Evolutionary conservation across 2,888 invertebrate species (phyloP).

Genomic region (Spodoptera picta): DNA sequence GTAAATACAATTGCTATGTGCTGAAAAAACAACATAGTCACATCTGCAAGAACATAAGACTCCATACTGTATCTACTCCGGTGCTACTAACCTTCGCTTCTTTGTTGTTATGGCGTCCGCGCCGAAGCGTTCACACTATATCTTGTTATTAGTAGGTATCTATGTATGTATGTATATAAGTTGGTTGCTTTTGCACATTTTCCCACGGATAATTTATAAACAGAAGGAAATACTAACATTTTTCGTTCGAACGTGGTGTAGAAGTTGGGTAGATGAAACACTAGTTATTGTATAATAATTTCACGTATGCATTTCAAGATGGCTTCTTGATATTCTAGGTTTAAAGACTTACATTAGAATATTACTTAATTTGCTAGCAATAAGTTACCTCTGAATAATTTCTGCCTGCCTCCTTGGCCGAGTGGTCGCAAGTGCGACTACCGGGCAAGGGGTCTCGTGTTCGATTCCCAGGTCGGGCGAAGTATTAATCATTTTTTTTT

Average conservation of each 20-base stretch:
- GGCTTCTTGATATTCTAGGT: not conserved
- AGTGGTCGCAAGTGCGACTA: too few species aligned
- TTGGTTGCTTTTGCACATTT: constrained; percentile 57
- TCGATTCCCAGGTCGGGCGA: too few species aligned
- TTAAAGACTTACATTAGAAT: not conserved
- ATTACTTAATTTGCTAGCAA: too few species aligned
- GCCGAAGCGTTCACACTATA: constrained; percentile 16
- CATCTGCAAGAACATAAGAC: not conserved
- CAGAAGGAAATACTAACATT: constrained; percentile 64
- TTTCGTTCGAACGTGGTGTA: constrained; percentile 16
- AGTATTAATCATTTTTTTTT: too few species aligned
- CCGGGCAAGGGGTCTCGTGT: too few species aligned
- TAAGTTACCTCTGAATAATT: not conserved
- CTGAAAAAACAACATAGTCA: too few species aligned
- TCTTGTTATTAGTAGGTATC: constrained; percentile 31
- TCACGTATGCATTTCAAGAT: constrained; percentile 1
- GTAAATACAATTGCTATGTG: too few species aligned
- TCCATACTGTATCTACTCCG: constrained; percentile 15
- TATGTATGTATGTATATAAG: constrained; percentile 52
- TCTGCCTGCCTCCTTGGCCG: too few species aligned
- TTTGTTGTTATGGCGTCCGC: constrained; percentile 9
- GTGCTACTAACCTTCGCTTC: constrained; percentile 16
- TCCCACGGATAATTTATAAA: constrained; percentile 79
- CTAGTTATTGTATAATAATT: not conserved
- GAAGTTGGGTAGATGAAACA: constrained; percentile 19